Percentiles rank a stretch among this genome's conserved stretches.
Evolutionary conservation across 2,888 invertebrate species (phyloP).

Genomic region (Myathropa florea): DNA sequence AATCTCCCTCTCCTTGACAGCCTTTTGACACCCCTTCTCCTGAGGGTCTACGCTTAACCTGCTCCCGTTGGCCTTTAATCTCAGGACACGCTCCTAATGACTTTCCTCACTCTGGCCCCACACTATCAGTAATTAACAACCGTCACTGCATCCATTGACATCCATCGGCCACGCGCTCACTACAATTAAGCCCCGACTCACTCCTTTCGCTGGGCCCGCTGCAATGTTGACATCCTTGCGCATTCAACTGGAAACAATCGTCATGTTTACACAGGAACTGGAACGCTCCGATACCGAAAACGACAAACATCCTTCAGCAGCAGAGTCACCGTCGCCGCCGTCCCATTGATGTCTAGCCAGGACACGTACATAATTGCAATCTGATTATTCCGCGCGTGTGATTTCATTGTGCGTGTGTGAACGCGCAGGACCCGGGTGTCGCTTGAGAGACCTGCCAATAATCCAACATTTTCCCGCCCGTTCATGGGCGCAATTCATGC

Average conservation of each 20-base stretch:
- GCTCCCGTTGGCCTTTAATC: neutral
- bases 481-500: conserved; percentile 46
- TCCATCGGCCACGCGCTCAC: conserved; percentile 56
- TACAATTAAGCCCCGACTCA: conserved; percentile 59
- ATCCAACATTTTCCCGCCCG: conserved; percentile 49
- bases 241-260: conserved; percentile 62
- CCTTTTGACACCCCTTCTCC: neutral
- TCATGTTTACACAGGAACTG: conserved; percentile 67
- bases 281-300: conserved; percentile 42
- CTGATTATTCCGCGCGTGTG: conserved; percentile 71
- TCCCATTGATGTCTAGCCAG: conserved; percentile 21
- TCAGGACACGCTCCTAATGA: neutral
- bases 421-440: conserved; percentile 57
- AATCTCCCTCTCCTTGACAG: neutral
- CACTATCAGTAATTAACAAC: conserved; percentile 57
- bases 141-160: conserved; percentile 57
- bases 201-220: conserved; percentile 31
- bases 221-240: conserved; percentile 63
- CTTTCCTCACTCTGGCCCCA: conserved; percentile 7
- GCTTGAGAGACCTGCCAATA: conserved; percentile 62
- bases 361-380: conserved; percentile 59
- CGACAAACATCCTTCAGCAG: conserved; percentile 61
- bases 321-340: conserved; percentile 23
- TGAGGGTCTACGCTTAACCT: neutral
- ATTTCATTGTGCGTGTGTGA: conserved; percentile 48